phyloP scores from a whole-genome alignment of 2,113 vertebrate species.

The Carassius gibelio region DNA sequence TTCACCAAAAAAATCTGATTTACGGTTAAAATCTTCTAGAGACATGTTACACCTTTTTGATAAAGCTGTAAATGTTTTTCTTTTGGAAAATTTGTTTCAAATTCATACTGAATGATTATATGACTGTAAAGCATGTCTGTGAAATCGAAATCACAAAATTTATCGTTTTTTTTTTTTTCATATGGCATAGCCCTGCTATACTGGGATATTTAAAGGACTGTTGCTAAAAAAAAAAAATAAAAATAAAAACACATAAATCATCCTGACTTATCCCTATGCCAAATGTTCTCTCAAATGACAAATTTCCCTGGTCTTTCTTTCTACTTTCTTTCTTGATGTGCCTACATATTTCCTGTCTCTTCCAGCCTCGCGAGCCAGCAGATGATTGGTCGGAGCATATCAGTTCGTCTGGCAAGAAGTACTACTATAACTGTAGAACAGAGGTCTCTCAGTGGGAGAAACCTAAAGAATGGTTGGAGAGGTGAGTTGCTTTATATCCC shows the following conservation, averaged over 20 bases:
- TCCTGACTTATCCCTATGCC: background rate
- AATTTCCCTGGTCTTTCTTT: background rate
- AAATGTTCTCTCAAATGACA: background rate
- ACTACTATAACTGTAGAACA: constrained; percentile 99
- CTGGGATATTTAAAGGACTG: background rate
- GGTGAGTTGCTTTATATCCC: constrained; percentile 68
- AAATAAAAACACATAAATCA: background rate
- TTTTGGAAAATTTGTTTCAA: too few species aligned
- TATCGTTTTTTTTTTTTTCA: too few species aligned
- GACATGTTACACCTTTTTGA: too few species aligned
- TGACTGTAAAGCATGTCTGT: too few species aligned
- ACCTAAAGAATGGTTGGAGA: constrained; percentile 98
- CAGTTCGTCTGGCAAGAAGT: constrained; percentile 98
- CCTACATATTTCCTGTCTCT: background rate
- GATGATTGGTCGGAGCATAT: constrained; percentile 99
- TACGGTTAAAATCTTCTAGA: too few species aligned
- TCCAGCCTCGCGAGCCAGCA: constrained; percentile 86
- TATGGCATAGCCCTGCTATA: background rate
- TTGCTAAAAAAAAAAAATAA: background rate
- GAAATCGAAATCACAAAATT: too few species aligned
- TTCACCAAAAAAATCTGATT: too few species aligned
- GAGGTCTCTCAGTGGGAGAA: constrained; percentile 99
- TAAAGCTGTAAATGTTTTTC: too few species aligned
- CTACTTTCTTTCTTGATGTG: background rate
- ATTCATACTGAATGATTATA: too few species aligned